Percentiles rank a stretch among this genome's conserved stretches.
Evolutionary conservation across 2,888 invertebrate species (phyloP).

Genomic region (Slavum lentiscoides): DNA sequence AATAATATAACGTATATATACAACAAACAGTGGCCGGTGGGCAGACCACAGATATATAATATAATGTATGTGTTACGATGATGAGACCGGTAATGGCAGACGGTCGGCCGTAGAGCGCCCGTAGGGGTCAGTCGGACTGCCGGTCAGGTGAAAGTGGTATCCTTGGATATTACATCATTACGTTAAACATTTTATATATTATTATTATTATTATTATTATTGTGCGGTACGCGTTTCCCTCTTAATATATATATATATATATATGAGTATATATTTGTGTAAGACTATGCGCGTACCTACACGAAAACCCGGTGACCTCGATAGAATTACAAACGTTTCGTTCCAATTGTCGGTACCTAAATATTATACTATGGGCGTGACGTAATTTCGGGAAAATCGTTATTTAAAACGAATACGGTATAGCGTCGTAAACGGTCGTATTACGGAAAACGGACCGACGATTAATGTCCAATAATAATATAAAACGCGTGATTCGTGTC

Average conservation of each 20-base stretch:
- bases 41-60: neutral
- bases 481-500: too few species aligned
- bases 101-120: neutral
- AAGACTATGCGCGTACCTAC: too few species aligned
- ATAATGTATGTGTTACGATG: neutral
- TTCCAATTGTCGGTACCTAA: neutral
- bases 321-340: conserved; percentile 10
- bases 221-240: neutral
- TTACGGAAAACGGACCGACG: too few species aligned
- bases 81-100: conserved; percentile 31
- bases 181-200: neutral
- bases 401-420: too few species aligned
- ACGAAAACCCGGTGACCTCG: conserved; percentile 42
- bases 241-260: neutral
- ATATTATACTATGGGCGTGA: neutral
- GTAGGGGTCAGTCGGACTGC: conserved; percentile 49
- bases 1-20: conserved; percentile 3
- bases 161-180: conserved; percentile 52
- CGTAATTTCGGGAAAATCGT: conserved; percentile 12
- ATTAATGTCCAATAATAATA: too few species aligned
- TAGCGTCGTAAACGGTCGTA: too few species aligned
- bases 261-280: too few species aligned
- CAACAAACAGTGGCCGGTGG: conserved; percentile 23
- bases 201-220: too few species aligned
- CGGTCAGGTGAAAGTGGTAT: conserved; percentile 50